Base-by-base conservation (phyloP, 2,888 invertebrate species). In the Morinoia aosen region DNA sequence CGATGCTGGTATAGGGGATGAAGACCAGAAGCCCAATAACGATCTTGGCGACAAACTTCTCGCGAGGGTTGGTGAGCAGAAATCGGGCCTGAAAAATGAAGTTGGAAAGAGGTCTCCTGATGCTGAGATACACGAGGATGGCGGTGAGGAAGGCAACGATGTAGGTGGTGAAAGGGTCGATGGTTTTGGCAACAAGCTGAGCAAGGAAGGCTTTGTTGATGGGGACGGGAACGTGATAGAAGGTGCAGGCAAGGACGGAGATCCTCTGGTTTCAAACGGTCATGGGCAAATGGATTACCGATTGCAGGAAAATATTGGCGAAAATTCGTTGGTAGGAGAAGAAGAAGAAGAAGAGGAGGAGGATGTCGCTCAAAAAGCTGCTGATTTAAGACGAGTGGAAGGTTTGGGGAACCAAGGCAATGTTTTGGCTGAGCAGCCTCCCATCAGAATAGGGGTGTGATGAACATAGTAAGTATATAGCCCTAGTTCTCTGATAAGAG, bases 141-240 rank as follows among this genome's bases (percentile, higher is more conserved):
- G 12, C 19, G 40, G 40, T 90, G 93, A 93, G n/a, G 57, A 57
- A 16, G 93, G 58, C 16, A 57, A 56, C 57, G 93, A 93, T 93
- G 90, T 40, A 25, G 90, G 40, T 39, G 93, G 57, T 7, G 93
- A 93, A 57, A 93, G n/a, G 25, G 57, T 57, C 33, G 93, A 93
- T 57, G 93, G 93, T 33, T 93, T 93, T 57, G 93, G 93, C 12
- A 93, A 93, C 93, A 93, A 93, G 48, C 33, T 93, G 12, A 57
- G 93, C 57, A 93, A 33, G 33, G 93, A 93, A 57, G 57, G 93
- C 48, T 93, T 93, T 93, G 93, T 93, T 10, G 93, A 93, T 33
- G 93, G 93, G 39, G 93, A 39, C 0, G 93, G 93, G 56, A 33
- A 93, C 25, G 93, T 93, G 33, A 93, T 93, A 16, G 57, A 93